Base-by-base conservation (phyloP, 2,888 invertebrate genomes). In the Mythimna vitellina region DNA sequence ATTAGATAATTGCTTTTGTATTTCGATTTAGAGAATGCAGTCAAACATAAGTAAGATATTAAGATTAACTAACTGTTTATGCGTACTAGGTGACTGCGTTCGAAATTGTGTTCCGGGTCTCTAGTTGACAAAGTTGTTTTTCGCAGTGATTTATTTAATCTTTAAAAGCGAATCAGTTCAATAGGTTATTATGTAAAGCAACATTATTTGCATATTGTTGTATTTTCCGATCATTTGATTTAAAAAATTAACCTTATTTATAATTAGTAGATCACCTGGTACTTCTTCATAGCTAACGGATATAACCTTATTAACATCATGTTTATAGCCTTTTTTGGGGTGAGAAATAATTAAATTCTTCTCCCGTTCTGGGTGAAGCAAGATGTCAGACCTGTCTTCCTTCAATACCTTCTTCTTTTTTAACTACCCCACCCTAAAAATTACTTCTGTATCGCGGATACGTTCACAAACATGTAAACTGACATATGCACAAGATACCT, bases 1-100 rank as follows among this genome's bases (percentile, higher is more conserved):
- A 72, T 85, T 85, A 84, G 65, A 76, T 86, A 84, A 85, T 82
- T 82, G 80, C 70, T 82, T 82, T 78, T 76, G 81, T 84, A 76
- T 62, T 73, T 78, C 9, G 46, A 82, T 75, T 82, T 82, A 81
- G 76, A 81, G 78, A 79, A 86, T 86, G 77, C 72, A 80, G 80
- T 84, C 73, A 64, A 56, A 75, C 82, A 82, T 86, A 81, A 77
- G 71, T 61, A 53, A 46, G 77, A 83, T 85, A 65, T 61, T 63
- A 32, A 73, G 86, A 84, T 86, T 79, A 69, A 63, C 58, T 83
- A 84, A 84, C 81, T 79, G 86, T 81, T 71, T 46, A 38, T 46
- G 64, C 49, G 69, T 77, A 14, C 42, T 46, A 5, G 46, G 17
- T 46, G 77, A 25, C 68, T 79, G 65, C 46, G 32, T 53, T 54